Conservation (phyloP, 2,888 invertebrate genomes). For the Drosophila greeni region DNA sequence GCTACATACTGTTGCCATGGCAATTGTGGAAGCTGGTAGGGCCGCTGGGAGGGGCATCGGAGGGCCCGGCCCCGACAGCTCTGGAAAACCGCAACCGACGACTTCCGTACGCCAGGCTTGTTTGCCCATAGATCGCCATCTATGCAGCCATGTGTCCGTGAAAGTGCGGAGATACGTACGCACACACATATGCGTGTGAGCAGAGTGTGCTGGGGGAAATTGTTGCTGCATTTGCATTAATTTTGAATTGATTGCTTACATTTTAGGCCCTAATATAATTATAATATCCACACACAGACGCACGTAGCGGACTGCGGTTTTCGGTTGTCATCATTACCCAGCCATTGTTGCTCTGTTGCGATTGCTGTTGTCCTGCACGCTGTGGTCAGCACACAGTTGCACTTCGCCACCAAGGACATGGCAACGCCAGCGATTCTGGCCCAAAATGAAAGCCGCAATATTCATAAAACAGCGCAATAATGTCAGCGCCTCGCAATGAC, state of each 20-base stretch:
- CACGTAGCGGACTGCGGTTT: conserved; percentile 61
- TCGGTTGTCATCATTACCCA: conserved; percentile 72
- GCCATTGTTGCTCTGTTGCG: conserved; percentile 59
- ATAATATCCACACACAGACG: conserved; percentile 59
- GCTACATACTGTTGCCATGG: conserved; percentile 40
- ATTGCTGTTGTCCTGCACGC: conserved; percentile 46
- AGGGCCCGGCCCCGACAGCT: conserved; percentile 43
- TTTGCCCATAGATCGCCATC: conserved; percentile 50
- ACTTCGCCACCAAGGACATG: conserved; percentile 49
- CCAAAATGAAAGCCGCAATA: conserved; percentile 52
- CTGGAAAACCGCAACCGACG: conserved; percentile 68
- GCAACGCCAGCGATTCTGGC: conserved; percentile 15
- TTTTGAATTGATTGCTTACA: conserved; percentile 74
- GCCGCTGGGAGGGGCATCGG: conserved; percentile 5
- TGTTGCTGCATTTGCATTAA: conserved; percentile 74
- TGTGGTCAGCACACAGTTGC: conserved; percentile 59
- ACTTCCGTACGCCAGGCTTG: conserved; percentile 72
- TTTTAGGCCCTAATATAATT: conserved; percentile 72
- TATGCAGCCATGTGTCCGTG: conserved; percentile 12
- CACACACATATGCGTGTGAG: neutral
- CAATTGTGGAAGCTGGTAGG: conserved; percentile 12
- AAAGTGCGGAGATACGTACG: neutral
- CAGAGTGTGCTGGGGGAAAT: conserved; percentile 38
- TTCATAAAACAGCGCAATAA: conserved; percentile 63
- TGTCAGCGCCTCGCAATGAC: conserved; percentile 45